phyloP scores from a whole-genome alignment of 2,797 vertebrate genomes.

The Balearica regulorum region DNA sequence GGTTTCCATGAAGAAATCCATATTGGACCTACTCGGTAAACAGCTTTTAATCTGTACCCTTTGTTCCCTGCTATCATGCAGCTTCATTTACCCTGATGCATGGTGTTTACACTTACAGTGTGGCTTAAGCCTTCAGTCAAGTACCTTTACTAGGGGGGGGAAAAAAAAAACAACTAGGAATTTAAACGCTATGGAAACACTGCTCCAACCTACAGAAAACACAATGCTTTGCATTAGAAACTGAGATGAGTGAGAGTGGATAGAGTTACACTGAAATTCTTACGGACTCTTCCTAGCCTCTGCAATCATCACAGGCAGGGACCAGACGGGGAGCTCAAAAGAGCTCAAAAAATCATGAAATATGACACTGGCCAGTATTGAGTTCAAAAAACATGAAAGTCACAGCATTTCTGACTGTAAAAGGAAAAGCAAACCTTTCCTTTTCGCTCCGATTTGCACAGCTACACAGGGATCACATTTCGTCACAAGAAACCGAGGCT shows the following conservation, averaged over 20 bases:
- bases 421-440: not conserved
- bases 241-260: not conserved
- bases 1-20: not conserved
- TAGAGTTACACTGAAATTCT: not conserved
- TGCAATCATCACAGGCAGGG: not conserved
- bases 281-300: rapidly evolving
- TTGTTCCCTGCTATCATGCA: not conserved
- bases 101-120: rapidly evolving
- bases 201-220: not conserved
- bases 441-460: not conserved
- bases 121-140: not conserved
- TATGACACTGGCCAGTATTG: not conserved
- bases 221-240: not conserved
- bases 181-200: not conserved
- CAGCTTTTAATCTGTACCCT: not conserved
- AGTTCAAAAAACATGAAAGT: not conserved
- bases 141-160: not conserved
- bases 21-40: not conserved
- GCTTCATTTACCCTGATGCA: not conserved
- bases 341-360: not conserved
- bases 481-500: not conserved
- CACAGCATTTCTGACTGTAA: not conserved
- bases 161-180: not conserved
- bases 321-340: not conserved
- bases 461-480: not conserved